Evolutionary conservation across 1,140 invertebrate genomes (phyloP).

Genomic region (Macrostomum lignano): DNA sequence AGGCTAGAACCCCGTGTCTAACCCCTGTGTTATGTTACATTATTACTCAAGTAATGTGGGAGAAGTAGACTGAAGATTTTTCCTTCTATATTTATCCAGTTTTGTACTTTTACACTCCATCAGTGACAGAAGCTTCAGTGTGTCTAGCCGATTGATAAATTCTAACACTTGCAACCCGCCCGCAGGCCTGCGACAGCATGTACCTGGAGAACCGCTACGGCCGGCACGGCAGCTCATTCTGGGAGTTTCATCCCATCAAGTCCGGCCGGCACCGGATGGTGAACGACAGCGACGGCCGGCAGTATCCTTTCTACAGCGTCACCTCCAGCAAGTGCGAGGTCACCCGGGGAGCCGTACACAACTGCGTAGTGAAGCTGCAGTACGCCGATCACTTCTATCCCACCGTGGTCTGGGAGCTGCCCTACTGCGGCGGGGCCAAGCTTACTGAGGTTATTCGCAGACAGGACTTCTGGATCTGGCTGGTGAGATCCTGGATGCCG

Average conservation of each 20-base stretch:
- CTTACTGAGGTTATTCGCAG: conserved; percentile 6
- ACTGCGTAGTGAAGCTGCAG: conserved; percentile 1
- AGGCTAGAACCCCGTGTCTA: no score
- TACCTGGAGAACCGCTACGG: conserved; percentile 5
- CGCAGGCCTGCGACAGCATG: conserved; percentile 6
- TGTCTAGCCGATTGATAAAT: no score
- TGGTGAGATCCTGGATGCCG: no score
- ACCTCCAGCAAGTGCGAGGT: conserved; percentile 2
- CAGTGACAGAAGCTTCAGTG: no score
- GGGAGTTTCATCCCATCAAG: conserved; percentile 5
- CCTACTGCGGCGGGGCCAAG: conserved; percentile 1
- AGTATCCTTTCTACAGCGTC: conserved; percentile 6
- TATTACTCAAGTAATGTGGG: no score
- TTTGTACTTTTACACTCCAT: no score
- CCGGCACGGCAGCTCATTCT: conserved; percentile 4
- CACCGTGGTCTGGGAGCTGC: conserved; percentile 6
- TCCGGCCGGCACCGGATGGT: conserved; percentile 3
- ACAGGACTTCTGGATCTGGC: conserved; percentile 7
- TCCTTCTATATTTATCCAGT: no score
- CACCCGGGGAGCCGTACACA: background rate
- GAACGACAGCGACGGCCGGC: conserved; percentile 6
- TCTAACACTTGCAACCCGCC: no score
- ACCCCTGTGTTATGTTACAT: no score
- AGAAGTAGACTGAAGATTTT: no score
- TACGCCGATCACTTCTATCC: conserved; percentile 7